These are phyloP conservation scores for Campopleginae sp. DNA, from an alignment of 2,888 invertebrate species.

Conservation along the genomic window DNA sequence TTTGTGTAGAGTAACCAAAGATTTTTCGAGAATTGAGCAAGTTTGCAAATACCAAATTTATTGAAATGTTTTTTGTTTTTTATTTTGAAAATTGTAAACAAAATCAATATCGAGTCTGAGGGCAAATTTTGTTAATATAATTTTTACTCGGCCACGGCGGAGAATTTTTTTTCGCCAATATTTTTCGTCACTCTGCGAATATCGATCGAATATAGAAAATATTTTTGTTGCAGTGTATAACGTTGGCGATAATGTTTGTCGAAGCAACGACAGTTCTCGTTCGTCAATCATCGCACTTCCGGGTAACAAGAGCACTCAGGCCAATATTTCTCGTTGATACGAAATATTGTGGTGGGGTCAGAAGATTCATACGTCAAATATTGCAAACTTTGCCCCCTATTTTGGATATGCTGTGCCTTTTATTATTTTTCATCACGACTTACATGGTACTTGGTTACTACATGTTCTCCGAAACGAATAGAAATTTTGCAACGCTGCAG, in stretches of 20 bases:
- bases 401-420: slow-evolving; percentile 93
- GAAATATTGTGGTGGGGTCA: slow-evolving; percentile 92
- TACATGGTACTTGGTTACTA: slow-evolving; percentile 94
- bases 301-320: slow-evolving; percentile 93
- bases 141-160: background rate
- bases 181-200: background rate
- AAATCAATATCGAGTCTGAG: background rate
- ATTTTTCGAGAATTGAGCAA: background rate
- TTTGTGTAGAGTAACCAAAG: background rate
- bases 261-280: slow-evolving; percentile 93
- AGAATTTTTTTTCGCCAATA: background rate
- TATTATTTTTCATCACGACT: slow-evolving; percentile 93
- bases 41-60: background rate
- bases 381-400: slow-evolving; percentile 94
- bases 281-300: slow-evolving; percentile 93
- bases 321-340: slow-evolving; percentile 96
- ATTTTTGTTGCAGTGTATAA: slow-evolving; percentile 86
- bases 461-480: slow-evolving; percentile 91
- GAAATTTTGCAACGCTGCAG: slow-evolving; percentile 91
- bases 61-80: background rate
- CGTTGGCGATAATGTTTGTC: slow-evolving; percentile 91
- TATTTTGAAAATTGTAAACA: background rate
- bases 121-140: background rate
- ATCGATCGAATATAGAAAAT: background rate
- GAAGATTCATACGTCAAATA: slow-evolving; percentile 91